These are phyloP conservation scores for Phengaris arion DNA, from an alignment of 2,888 invertebrate genomes.

Conservation along the genomic window DNA sequence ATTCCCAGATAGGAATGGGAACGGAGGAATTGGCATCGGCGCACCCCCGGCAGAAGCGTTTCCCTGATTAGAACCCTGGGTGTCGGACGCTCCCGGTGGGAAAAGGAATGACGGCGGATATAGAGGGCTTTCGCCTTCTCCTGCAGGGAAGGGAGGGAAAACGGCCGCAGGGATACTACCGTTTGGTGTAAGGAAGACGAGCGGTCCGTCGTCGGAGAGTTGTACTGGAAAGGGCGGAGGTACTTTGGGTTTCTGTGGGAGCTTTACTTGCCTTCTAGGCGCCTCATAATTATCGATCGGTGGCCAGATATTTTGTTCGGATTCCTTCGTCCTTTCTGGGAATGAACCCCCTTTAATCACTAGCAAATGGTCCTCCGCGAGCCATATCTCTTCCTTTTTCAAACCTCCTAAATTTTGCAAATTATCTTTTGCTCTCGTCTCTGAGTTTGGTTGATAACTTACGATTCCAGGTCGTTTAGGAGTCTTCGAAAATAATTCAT, in stretches of 20 bases:
- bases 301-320: constrained; percentile 82
- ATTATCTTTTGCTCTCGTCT: constrained; percentile 88
- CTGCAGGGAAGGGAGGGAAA: constrained; percentile 83
- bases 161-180: constrained; percentile 85
- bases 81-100: constrained; percentile 78
- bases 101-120: constrained; percentile 79
- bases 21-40: constrained; percentile 81
- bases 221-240: constrained; percentile 97
- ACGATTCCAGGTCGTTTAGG: constrained; percentile 89
- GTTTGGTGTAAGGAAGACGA: constrained; percentile 91
- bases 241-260: constrained; percentile 89
- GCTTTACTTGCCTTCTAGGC: constrained; percentile 90
- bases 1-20: constrained; percentile 81
- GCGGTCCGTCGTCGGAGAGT: constrained; percentile 90
- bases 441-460: constrained; percentile 89
- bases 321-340: constrained; percentile 76
- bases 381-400: constrained; percentile 92
- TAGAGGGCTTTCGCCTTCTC: constrained; percentile 78
- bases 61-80: constrained; percentile 81
- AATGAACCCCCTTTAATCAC: constrained; percentile 89
- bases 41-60: constrained; percentile 83
- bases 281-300: constrained; percentile 92
- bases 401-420: constrained; percentile 89
- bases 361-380: constrained; percentile 92
- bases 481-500: constrained; percentile 86